Evolutionary conservation across 2,113 vertebrate genomes (phyloP), one percentile per base, ranked within the genome.

Genomic region (Anseranas semipalmata): DNA sequence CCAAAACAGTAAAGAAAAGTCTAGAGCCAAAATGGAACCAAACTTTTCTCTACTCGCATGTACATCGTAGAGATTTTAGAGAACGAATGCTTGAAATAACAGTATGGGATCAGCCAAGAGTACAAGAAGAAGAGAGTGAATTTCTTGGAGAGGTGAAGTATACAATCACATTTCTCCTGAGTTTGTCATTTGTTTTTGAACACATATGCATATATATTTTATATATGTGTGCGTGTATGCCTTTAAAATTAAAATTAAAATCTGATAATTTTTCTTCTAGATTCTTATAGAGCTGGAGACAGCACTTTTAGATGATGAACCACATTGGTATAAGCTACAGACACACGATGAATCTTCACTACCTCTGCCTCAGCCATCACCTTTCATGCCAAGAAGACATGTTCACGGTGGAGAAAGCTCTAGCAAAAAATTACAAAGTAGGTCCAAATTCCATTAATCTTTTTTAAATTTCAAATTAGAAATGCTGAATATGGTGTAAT

Each of bases 81-180:
- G 99, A 99, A 93, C 98, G 99, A 91, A 99, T 99, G 99, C 97
- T 99, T 93, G 99, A 99, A 98, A 99, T 99, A 97, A 99, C 99
- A 0, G 99, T 99, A 13, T 99, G 99, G 99, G 99, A 99, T 96
- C 99, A 99, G 91, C 99, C 99, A 62, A 97, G 99, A 96, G 98
- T 99, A 9, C 99, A 99, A 97, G 99, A 99, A 97, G 99, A 99
- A 96, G 99, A 99, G 96, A 99, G 99, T 73, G 99, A 99, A 93
- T 99, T 99, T 98, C 98, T 99, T 81, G 99, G 99, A 97, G 99
- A 99, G 99, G 99, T 99, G 95, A 98, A 67, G 73, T 73, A 85
- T 45, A 7, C 39, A 84, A n/a, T 93, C 53, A 28, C 39, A 65
- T 93, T 95, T 87, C 33, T 89, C 46, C 73, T 18, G 19, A 70